Evolutionary conservation across 2,888 invertebrate genomes (phyloP).

Genomic region (Eilema depressum): DNA sequence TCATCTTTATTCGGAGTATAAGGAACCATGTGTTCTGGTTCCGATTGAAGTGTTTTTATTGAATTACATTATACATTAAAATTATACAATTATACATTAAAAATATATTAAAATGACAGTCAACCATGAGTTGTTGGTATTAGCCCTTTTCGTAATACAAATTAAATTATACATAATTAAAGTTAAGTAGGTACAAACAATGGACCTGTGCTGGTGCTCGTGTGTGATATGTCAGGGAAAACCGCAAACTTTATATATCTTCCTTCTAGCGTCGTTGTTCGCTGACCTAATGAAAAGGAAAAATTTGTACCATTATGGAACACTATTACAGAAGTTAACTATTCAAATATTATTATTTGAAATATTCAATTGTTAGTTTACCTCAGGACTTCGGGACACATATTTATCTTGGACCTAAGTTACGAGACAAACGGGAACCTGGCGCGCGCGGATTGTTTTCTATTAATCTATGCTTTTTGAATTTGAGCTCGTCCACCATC

Average conservation of each 20-base stretch:
- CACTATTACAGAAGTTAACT: constrained; percentile 4
- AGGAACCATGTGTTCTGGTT: background rate
- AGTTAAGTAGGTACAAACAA: constrained; percentile 13
- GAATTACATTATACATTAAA: background rate
- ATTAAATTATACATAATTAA: constrained; percentile 16
- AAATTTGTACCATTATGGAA: constrained; percentile 18
- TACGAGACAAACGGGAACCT: no score
- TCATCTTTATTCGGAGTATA: background rate
- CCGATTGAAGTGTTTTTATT: background rate
- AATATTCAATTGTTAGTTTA: background rate
- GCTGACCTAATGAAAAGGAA: constrained; percentile 36
- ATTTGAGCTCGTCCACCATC: no score
- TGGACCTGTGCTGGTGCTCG: constrained; percentile 9
- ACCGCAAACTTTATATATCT: constrained; percentile 34
- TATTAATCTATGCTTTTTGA: no score
- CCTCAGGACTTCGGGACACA: no score
- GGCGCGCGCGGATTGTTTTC: no score
- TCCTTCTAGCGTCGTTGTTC: constrained; percentile 23
- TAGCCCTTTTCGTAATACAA: background rate
- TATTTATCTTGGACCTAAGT: no score
- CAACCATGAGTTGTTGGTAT: background rate
- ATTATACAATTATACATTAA: background rate
- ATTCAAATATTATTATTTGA: constrained; percentile 2
- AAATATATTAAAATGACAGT: background rate
- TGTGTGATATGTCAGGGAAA: constrained; percentile 43